phyloP scores from a whole-genome alignment of 2,797 vertebrate species.

The Nasua narica region DNA sequence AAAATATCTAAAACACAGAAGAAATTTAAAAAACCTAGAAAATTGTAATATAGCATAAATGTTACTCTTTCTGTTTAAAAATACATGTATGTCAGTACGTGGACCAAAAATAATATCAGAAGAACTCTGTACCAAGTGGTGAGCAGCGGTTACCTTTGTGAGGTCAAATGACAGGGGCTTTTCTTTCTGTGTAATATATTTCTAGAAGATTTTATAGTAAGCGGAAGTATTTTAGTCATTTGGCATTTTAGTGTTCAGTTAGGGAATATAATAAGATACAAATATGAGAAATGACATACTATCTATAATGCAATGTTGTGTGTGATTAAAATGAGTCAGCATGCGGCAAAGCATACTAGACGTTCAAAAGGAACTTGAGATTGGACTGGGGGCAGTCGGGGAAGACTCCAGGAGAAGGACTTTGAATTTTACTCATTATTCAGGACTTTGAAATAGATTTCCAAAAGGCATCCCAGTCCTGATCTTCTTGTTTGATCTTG shows the following conservation, averaged over 20 bases:
- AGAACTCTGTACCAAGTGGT: background rate
- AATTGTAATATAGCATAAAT: background rate
- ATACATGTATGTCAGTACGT: background rate
- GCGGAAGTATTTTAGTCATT: background rate
- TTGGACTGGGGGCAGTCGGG: background rate
- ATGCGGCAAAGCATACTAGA: background rate
- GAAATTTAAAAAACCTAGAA: background rate
- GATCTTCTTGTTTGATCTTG: constrained; percentile 29
- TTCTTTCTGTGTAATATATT: background rate
- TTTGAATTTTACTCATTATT: constrained; percentile 35
- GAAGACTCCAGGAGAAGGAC: background rate
- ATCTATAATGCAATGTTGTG: background rate
- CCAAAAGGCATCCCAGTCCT: background rate
- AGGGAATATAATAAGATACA: background rate
- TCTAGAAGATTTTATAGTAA: background rate
- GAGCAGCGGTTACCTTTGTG: background rate
- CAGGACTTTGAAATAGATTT: constrained; percentile 37
- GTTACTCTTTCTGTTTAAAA: background rate
- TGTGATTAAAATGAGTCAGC: background rate
- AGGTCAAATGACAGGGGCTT: background rate
- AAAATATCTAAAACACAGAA: background rate
- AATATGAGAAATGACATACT: background rate
- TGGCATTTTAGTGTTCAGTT: background rate
- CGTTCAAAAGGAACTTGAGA: background rate
- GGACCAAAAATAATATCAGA: background rate